These are phyloP conservation scores for Tetragnatha versicolor DNA, from an alignment of 1,140 invertebrate species.

Conservation along the genomic window DNA sequence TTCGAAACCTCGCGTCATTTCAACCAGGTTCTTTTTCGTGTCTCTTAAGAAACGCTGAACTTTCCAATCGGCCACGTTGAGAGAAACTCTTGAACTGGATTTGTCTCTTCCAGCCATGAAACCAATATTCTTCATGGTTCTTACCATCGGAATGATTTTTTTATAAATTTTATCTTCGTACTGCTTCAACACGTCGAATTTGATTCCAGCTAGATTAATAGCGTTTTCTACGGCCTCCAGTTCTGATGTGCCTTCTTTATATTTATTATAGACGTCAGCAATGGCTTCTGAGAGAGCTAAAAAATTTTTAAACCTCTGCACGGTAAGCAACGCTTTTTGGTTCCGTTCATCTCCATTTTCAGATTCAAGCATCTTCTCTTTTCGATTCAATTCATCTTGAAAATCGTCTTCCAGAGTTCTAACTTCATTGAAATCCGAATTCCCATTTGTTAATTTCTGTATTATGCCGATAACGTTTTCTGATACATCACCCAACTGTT, in stretches of 20 bases:
- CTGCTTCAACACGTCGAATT: not conserved
- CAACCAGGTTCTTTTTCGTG: not conserved
- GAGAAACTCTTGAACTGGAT: not conserved
- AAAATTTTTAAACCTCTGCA: not conserved
- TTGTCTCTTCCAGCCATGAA: not conserved
- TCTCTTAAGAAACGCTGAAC: not conserved
- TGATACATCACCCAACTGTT: not conserved
- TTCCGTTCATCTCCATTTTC: not conserved
- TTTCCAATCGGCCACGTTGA: not conserved
- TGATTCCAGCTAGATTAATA: not conserved
- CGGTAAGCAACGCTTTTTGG: not conserved
- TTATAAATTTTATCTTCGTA: slow-evolving; percentile 5
- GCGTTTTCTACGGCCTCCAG: not conserved
- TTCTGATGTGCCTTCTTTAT: not conserved
- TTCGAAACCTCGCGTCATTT: not conserved
- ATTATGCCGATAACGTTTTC: not conserved
- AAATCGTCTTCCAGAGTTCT: not conserved
- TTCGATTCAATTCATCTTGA: not conserved
- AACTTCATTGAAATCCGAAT: not conserved
- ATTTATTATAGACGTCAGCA: not conserved
- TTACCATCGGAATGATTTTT: not conserved
- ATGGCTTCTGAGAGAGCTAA: not conserved
- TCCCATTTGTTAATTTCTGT: not conserved
- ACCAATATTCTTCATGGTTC: not conserved
- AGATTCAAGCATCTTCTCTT: not conserved